Conservation (phyloP, 1,140 invertebrate genomes). For the Lordiphosa collinella region DNA sequence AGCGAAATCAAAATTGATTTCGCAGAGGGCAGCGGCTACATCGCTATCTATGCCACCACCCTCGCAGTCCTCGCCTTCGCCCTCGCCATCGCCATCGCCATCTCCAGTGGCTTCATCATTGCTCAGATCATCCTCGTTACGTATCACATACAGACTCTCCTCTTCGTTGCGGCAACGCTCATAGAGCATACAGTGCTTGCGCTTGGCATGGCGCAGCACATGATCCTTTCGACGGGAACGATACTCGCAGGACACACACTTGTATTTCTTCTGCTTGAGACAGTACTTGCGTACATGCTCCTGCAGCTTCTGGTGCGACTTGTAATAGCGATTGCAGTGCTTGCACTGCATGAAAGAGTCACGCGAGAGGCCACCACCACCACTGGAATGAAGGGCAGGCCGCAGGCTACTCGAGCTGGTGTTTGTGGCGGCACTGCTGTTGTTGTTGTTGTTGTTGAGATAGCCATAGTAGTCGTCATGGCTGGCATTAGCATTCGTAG, state of each 20-base stretch:
- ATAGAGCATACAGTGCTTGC: conserved; percentile 73
- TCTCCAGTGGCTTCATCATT: conserved; percentile 54
- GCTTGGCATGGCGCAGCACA: conserved; percentile 67
- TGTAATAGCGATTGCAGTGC: conserved; percentile 74
- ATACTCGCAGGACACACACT: conserved; percentile 75
- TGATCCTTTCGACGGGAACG: conserved; percentile 76
- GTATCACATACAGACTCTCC: conserved; percentile 71
- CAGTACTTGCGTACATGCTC: conserved; percentile 78
- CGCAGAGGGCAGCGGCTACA: conserved; percentile 53
- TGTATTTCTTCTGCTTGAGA: conserved; percentile 76
- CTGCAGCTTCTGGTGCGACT: conserved; percentile 67
- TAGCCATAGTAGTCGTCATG: conserved; percentile 63
- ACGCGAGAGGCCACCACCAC: too few species aligned
- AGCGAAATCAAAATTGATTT: conserved; percentile 68
- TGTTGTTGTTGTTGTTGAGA: conserved; percentile 35
- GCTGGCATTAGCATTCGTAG: conserved; percentile 30
- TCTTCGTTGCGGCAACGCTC: conserved; percentile 57
- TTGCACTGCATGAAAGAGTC: conserved; percentile 75
- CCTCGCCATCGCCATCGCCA: conserved; percentile 27
- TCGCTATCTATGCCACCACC: conserved; percentile 44
- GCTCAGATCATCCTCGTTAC: conserved; percentile 67
- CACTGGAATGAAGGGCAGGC: conserved; percentile 5
- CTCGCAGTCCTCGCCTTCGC: conserved; percentile 36
- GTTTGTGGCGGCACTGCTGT: conserved; percentile 16
- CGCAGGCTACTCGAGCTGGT: conserved; percentile 7